These are phyloP conservation scores for Meteorus colon DNA, from an alignment of 2,888 invertebrate genomes.

Conservation along the genomic window DNA sequence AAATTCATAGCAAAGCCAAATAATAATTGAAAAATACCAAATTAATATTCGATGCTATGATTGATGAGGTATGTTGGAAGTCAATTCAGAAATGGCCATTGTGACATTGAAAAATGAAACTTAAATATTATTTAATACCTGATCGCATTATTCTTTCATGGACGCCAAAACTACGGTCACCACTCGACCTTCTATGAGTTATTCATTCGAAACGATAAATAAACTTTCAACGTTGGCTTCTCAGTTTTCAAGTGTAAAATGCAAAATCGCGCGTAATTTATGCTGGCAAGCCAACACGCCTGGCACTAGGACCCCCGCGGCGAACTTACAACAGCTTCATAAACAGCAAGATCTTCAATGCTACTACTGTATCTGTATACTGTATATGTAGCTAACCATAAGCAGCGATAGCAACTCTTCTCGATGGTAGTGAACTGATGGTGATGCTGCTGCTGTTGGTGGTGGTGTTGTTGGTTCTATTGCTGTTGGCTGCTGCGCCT, in stretches of 20 bases:
- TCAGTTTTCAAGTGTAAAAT: constrained; percentile 67
- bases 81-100: not conserved
- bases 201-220: constrained; percentile 48
- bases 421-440: constrained; percentile 17
- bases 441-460: constrained; percentile 33
- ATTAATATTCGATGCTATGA: no score
- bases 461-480: constrained; percentile 28
- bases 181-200: not conserved
- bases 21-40: no score
- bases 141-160: not conserved
- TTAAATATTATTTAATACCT: not conserved
- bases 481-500: constrained; percentile 44
- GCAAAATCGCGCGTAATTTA: constrained; percentile 70
- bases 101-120: not conserved
- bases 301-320: constrained; percentile 67
- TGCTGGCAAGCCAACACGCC: constrained; percentile 68
- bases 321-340: constrained; percentile 70
- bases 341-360: constrained; percentile 58
- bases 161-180: constrained; percentile 1
- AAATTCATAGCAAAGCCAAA: no score
- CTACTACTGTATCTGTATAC: constrained; percentile 32
- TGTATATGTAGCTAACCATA: constrained; percentile 13
- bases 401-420: constrained; percentile 9
- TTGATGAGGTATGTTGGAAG: not conserved
- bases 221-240: constrained; percentile 53